Conservation (phyloP, 2,888 invertebrate species). For the Microplitis manilae region DNA sequence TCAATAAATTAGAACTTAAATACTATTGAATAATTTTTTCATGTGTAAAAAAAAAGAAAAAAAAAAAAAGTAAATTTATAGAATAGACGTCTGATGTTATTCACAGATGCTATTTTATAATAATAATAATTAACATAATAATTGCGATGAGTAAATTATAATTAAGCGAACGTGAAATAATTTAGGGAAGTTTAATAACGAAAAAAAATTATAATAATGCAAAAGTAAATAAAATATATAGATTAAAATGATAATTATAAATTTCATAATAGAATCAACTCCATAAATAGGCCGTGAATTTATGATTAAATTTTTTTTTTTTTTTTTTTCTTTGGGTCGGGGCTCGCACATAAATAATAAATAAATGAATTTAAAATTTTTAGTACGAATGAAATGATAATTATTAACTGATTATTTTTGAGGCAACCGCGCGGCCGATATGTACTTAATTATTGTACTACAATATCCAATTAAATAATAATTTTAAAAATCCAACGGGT, state of each 20-base stretch:
- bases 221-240: neutral
- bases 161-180: neutral
- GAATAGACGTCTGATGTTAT: slow-evolving; percentile 1
- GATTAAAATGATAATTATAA: neutral
- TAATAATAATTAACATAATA: neutral
- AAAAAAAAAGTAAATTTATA: slow-evolving; percentile 2
- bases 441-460: slow-evolving; percentile 50
- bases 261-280: neutral
- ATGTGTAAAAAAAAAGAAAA: slow-evolving; percentile 26
- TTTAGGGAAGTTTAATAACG: neutral
- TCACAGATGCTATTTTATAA: neutral
- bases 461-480: neutral
- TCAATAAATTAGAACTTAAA: slow-evolving; percentile 20
- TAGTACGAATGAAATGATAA: slow-evolving; percentile 6
- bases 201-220: neutral
- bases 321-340: slow-evolving; percentile 26
- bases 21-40: slow-evolving; percentile 30
- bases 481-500: neutral
- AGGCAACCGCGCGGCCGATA: slow-evolving; percentile 43
- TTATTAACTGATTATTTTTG: slow-evolving; percentile 5
- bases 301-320: neutral
- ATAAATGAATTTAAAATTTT: neutral
- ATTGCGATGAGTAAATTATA: neutral
- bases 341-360: slow-evolving; percentile 36
- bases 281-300: neutral